These are phyloP conservation scores for Lepus europaeus DNA, from an alignment of 2,113 vertebrate genomes.

Conservation along the genomic window DNA sequence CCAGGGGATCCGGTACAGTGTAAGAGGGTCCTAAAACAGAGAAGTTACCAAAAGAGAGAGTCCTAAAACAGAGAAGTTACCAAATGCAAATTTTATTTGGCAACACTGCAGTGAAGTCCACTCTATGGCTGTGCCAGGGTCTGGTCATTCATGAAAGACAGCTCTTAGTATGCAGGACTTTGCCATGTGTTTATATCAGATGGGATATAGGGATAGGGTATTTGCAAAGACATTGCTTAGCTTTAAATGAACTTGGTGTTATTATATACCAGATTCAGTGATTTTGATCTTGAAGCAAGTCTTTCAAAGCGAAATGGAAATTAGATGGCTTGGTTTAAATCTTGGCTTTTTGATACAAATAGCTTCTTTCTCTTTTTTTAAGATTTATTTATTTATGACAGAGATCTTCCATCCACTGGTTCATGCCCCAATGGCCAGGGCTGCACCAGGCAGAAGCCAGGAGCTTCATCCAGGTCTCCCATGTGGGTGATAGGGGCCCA, in stretches of 20 bases:
- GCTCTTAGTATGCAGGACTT: background rate
- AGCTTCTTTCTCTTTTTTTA: background rate
- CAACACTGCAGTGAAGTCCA: accelerated
- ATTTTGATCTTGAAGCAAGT: background rate
- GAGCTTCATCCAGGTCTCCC: too few species aligned
- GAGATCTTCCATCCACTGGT: too few species aligned
- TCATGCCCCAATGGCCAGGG: too few species aligned
- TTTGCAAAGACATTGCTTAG: background rate
- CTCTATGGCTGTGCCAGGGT: accelerated
- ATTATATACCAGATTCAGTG: background rate
- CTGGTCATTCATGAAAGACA: background rate
- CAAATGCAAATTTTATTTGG: background rate
- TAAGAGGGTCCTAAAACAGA: background rate
- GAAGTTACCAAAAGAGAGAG: background rate
- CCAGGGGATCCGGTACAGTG: background rate
- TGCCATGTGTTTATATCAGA: background rate
- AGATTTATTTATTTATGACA: too few species aligned
- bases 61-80: background rate
- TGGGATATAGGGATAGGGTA: background rate
- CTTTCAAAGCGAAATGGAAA: conserved; percentile 40
- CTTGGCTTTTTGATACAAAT: conserved; percentile 7
- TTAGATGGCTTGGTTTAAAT: background rate
- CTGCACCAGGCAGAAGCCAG: too few species aligned
- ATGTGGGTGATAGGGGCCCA: too few species aligned
- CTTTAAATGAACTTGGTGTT: conserved; percentile 36